Evolutionary conservation across 2,888 invertebrate species (phyloP), one percentile per base, ranked within the genome.

Genomic region (Notocelia uddmanniana): DNA sequence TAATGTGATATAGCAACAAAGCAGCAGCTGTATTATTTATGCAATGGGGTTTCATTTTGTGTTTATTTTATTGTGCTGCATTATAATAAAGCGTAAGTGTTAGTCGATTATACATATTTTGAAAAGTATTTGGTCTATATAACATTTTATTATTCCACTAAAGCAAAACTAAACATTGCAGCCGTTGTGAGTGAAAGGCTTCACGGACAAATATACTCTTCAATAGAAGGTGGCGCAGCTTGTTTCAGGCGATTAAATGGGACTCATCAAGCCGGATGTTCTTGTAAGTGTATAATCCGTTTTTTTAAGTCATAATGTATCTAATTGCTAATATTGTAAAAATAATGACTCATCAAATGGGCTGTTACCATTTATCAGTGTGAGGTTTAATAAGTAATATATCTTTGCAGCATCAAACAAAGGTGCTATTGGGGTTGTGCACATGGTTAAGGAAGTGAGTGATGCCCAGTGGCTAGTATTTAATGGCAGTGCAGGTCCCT

Each of bases 221-320:
- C 95, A 13, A 95, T 98, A 68, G 94, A 95, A 78, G 97, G 96
- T 59, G 95, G 95, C 58, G 94, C 95, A 70, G 96, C 96, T 66
- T 99, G 99, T 92, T 98, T 98, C 85, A 95, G 98, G 76, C 95
- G 98, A 74, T 92, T 99, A 75, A 99, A 99, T 95, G 98, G 97
- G 72, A 99, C 99, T 13, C 98, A 98, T 92, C 98, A 99, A 91
- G 96, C 97, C 78, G 99, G 99, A 74, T 99, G 99, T 89, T 96
- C 97, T 66, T 98, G 98, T 98, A 95, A 95, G 97, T 95, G 5
- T n/a, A 21, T 37, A 15, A n/a, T 45, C n/a, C n/a, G 13, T 45
- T n/a, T 45, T 6, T 45, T 11, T n/a, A 3, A n/a, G n/a, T 45
- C 45, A n/a, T 8, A 45, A 45, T n/a, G 45, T n/a, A 45, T 6